These are phyloP conservation scores for Nothocercus nigrocapillus DNA, from an alignment of 2,113 vertebrate genomes.

Conservation along the genomic window DNA sequence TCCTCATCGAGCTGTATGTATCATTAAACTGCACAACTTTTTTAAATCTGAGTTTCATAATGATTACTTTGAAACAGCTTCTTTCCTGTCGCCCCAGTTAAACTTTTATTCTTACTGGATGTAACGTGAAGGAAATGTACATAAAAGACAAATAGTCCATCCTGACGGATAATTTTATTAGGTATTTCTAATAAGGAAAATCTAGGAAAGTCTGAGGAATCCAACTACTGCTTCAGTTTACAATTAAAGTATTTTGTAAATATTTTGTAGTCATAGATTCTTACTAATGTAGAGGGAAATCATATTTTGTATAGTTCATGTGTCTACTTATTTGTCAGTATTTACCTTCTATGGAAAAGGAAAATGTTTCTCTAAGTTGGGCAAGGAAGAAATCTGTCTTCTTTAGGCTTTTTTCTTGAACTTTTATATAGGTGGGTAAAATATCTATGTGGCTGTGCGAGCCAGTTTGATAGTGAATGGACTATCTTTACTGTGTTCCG, in stretches of 20 bases:
- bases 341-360: not conserved
- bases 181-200: not conserved
- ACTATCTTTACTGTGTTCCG: not conserved
- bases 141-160: not conserved
- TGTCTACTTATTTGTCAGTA: not conserved
- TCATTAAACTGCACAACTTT: not conserved
- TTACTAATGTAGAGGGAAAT: not conserved
- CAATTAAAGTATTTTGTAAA: not conserved
- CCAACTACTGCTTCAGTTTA: not conserved
- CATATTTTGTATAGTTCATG: not conserved
- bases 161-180: not conserved
- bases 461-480: not conserved
- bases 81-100: not conserved
- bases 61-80: not conserved
- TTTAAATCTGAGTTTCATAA: not conserved
- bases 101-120: not conserved
- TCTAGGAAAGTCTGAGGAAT: not conserved
- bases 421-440: not conserved
- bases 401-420: not conserved
- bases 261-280: not conserved
- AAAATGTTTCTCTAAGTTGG: not conserved
- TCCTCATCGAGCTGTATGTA: not conserved
- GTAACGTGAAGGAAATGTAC: not conserved
- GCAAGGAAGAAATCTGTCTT: not conserved
- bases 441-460: not conserved